phyloP scores from a whole-genome alignment of 2,888 invertebrate species.

The Tridacna crocea region DNA sequence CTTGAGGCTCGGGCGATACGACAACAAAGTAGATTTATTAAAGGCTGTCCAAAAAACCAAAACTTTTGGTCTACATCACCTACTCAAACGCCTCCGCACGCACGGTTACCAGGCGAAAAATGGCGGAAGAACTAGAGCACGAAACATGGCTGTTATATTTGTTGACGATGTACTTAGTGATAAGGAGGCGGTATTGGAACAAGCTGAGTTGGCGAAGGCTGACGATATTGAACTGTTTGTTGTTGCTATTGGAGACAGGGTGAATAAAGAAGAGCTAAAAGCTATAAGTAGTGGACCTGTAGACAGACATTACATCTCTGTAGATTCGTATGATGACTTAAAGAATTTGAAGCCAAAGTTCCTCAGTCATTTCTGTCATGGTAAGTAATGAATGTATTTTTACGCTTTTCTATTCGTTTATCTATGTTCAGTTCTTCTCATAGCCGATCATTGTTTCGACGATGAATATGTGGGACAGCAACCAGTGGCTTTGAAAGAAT shows the following conservation, averaged over 20 bases:
- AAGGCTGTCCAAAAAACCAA: constrained; percentile 50
- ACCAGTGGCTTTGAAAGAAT: too few relatives aligned
- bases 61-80: constrained; percentile 46
- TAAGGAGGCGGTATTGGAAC: constrained; percentile 48
- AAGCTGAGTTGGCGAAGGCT: constrained; percentile 51
- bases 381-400: constrained; percentile 22
- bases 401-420: too few relatives aligned
- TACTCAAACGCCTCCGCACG: constrained; percentile 62
- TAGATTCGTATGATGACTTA: constrained; percentile 50
- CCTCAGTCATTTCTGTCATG: constrained; percentile 53
- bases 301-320: constrained; percentile 49
- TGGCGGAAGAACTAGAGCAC: constrained; percentile 58
- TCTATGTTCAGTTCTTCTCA: too few relatives aligned
- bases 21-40: constrained; percentile 47
- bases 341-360: constrained; percentile 45
- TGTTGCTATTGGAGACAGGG: constrained; percentile 61
- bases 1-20: constrained; percentile 63
- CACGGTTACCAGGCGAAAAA: constrained; percentile 58
- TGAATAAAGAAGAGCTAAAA: constrained; percentile 51
- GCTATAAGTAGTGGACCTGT: constrained; percentile 41
- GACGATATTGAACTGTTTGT: constrained; percentile 60
- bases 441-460: too few relatives aligned
- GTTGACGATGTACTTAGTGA: constrained; percentile 67
- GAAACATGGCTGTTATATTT: constrained; percentile 73
- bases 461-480: too few relatives aligned